Conservation (phyloP, 2,888 invertebrate genomes). For the Ophioninae sp. region DNA sequence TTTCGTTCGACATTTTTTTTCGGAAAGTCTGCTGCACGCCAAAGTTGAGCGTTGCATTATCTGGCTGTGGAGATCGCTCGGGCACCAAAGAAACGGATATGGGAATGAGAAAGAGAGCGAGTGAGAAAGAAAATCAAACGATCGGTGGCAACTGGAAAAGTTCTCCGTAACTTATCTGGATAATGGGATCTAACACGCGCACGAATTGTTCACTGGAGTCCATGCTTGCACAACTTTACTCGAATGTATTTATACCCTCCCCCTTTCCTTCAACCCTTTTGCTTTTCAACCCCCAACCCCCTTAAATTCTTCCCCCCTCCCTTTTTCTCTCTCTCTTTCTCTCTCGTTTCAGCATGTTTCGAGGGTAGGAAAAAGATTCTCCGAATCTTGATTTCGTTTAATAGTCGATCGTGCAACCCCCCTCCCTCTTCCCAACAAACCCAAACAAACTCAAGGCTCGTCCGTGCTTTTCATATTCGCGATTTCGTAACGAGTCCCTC, state of each 20-base stretch:
- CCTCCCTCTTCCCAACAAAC: not conserved
- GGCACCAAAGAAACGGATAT: constrained; percentile 44
- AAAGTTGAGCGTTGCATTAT: constrained; percentile 56
- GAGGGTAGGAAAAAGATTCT: constrained; percentile 42
- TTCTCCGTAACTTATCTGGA: constrained; percentile 57
- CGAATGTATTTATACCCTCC: constrained; percentile 2
- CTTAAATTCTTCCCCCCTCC: not conserved
- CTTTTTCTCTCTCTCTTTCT: not conserved
- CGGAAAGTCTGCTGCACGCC: constrained; percentile 26
- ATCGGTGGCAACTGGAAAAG: constrained; percentile 59
- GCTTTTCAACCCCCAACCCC: not conserved
- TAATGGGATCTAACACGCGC: constrained; percentile 62
- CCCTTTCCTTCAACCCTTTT: not conserved
- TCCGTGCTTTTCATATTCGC: constrained; percentile 28
- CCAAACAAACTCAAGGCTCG: constrained; percentile 1
- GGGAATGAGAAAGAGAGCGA: constrained; percentile 30
- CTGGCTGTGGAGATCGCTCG: constrained; percentile 33
- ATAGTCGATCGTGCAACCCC: constrained; percentile 44
- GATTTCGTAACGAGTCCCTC: constrained; percentile 17
- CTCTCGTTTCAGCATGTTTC: not conserved
- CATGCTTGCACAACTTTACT: constrained; percentile 51
- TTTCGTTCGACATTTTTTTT: constrained; percentile 6
- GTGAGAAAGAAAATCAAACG: constrained; percentile 22
- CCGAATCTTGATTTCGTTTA: constrained; percentile 59
- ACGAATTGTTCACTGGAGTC: constrained; percentile 41